A percentile compares a stretch with the other conserved stretches of the same genome.
phyloP scores from a whole-genome alignment of 2,113 vertebrate species.

The Labrus mixtus region DNA sequence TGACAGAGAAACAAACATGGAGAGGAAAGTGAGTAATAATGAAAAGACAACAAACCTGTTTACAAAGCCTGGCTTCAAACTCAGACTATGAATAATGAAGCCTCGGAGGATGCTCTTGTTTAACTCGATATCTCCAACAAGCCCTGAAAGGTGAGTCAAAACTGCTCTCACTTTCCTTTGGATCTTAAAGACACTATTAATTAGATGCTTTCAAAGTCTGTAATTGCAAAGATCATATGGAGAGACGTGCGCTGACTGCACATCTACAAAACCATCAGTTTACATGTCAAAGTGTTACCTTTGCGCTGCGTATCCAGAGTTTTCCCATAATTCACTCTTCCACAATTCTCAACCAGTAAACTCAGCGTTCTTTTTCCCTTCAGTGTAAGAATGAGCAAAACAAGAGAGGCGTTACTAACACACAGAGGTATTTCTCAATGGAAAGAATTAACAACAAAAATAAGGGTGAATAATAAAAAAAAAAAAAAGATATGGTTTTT shows the following conservation, averaged over 20 bases:
- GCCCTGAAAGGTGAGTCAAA: constrained; percentile 68
- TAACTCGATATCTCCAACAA: constrained; percentile 76
- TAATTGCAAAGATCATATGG: neutral
- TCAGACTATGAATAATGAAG: constrained; percentile 75
- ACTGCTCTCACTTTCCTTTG: constrained; percentile 19
- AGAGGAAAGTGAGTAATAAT: constrained; percentile 34
- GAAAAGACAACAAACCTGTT: constrained; percentile 72
- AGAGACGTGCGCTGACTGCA: neutral
- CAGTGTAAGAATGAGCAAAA: constrained; percentile 42
- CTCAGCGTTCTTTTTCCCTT: constrained; percentile 88
- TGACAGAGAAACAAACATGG: constrained; percentile 46
- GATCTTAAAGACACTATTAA: constrained; percentile 21
- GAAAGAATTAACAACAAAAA: neutral
- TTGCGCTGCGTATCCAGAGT: constrained; percentile 89
- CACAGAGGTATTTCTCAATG: neutral
- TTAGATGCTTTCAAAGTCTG: constrained; percentile 16
- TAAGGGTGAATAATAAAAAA: too few species aligned
- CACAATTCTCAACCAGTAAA: constrained; percentile 91
- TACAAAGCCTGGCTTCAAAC: constrained; percentile 77
- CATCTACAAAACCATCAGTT: constrained; percentile 22
- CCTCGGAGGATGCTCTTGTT: constrained; percentile 64
- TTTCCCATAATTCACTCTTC: constrained; percentile 89
- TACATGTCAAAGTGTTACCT: constrained; percentile 80
- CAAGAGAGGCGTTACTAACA: constrained; percentile 11
- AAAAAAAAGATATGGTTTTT: neutral